These are phyloP conservation scores for Aphodius sticticus DNA, from an alignment of 2,888 invertebrate species.

Conservation along the genomic window DNA sequence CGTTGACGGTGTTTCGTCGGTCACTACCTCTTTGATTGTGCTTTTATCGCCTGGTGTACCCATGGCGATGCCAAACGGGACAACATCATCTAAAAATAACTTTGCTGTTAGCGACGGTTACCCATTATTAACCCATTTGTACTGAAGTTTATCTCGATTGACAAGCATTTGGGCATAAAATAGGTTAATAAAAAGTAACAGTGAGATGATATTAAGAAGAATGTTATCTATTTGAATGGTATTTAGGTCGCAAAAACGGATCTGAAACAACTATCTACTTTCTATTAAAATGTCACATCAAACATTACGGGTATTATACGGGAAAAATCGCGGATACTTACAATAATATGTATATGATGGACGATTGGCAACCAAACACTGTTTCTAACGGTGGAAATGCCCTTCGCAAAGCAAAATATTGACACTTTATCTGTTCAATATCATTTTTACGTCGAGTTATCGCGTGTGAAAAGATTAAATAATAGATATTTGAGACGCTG, in stretches of 20 bases:
- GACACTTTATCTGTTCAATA: slow-evolving; percentile 45
- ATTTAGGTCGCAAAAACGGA: slow-evolving; percentile 60
- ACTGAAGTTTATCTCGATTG: not conserved
- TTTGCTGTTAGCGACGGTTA: not conserved
- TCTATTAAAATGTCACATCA: slow-evolving; percentile 55
- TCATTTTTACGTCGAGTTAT: slow-evolving; percentile 50
- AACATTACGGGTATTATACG: slow-evolving; percentile 21
- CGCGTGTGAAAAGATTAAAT: slow-evolving; percentile 43
- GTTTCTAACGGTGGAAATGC: slow-evolving; percentile 45
- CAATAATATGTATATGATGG: slow-evolving; percentile 56
- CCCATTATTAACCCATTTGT: not conserved
- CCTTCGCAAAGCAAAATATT: slow-evolving; percentile 42
- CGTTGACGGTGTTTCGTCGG: slow-evolving; percentile 38
- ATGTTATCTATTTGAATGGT: slow-evolving; percentile 49
- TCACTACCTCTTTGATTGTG: slow-evolving; percentile 55
- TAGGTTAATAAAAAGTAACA: slow-evolving; percentile 33
- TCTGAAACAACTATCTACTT: slow-evolving; percentile 55
- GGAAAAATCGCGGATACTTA: slow-evolving; percentile 48
- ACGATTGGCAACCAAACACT: slow-evolving; percentile 55
- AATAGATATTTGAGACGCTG: slow-evolving; percentile 13
- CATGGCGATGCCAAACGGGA: slow-evolving; percentile 61
- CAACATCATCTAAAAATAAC: slow-evolving; percentile 59
- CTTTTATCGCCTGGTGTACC: slow-evolving; percentile 62
- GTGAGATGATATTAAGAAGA: slow-evolving; percentile 44
- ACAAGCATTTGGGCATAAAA: slow-evolving; percentile 7